Percentiles rank a stretch among this genome's conserved stretches.
phyloP scores from a whole-genome alignment of 2,797 vertebrate species.

The Megalops cyprinoides region DNA sequence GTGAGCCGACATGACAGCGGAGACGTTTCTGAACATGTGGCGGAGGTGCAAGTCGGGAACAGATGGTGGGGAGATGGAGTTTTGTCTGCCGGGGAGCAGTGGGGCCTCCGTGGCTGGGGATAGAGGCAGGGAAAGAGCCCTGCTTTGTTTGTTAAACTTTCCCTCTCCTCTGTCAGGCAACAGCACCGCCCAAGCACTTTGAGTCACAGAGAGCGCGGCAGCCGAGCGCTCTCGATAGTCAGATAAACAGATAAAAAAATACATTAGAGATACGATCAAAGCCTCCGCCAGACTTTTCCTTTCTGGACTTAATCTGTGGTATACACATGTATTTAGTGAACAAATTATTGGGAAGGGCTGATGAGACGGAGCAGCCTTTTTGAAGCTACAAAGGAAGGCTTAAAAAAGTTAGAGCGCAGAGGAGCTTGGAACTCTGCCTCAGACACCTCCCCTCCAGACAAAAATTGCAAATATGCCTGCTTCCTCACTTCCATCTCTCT shows the following conservation, averaged over 20 bases:
- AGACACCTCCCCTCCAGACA: not conserved
- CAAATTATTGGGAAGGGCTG: not conserved
- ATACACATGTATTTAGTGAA: not conserved
- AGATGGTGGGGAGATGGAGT: constrained; percentile 56
- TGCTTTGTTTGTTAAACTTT: not conserved
- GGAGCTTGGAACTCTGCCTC: not conserved
- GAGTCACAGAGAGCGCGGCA: not conserved
- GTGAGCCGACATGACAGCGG: not conserved
- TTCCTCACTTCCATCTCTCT: not conserved
- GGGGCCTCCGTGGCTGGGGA: constrained; percentile 2
- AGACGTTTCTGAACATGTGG: constrained; percentile 36
- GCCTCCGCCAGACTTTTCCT: not conserved
- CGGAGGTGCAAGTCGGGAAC: constrained; percentile 62
- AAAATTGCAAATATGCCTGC: not conserved
- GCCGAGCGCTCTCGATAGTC: not conserved
- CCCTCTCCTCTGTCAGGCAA: not conserved
- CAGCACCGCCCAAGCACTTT: not conserved
- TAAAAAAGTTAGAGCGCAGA: not conserved
- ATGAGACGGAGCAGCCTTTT: not conserved
- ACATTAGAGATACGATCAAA: not conserved
- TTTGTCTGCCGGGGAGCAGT: not conserved
- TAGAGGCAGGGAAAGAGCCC: not conserved
- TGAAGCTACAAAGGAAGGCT: not conserved
- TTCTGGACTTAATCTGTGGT: not conserved
- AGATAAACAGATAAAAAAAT: not conserved